Conservation (phyloP, 2,797 vertebrate species). For the Poeciliopsis presidionis region DNA sequence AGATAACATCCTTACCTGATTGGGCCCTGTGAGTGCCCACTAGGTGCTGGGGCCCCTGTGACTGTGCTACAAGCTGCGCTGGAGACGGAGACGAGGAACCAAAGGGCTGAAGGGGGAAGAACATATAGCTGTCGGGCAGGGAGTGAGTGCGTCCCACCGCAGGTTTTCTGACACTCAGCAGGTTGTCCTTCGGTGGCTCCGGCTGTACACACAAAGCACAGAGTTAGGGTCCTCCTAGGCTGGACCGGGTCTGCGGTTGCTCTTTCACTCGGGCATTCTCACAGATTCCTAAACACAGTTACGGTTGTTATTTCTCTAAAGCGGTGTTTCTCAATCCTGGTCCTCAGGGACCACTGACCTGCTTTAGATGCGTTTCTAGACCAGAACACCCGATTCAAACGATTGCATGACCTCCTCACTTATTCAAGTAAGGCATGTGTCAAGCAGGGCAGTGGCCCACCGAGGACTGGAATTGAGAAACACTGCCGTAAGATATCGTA, state of each 20-base stretch:
- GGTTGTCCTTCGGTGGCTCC: constrained; percentile 76
- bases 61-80: constrained; percentile 46
- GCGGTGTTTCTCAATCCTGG: no score
- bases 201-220: constrained; percentile 48
- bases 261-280: constrained; percentile 19
- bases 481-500: constrained; percentile 28
- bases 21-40: constrained; percentile 70
- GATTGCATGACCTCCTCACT: no score
- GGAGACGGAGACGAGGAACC: constrained; percentile 16
- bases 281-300: constrained; percentile 47
- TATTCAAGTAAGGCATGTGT: no score
- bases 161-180: constrained; percentile 89
- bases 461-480: no score
- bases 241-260: neutral
- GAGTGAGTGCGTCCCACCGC: constrained; percentile 94
- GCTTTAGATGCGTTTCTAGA: no score
- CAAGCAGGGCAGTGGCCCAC: no score
- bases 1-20: constrained; percentile 78
- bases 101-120: constrained; percentile 68
- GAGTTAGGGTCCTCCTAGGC: constrained; percentile 28
- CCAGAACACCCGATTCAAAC: no score
- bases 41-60: constrained; percentile 69
- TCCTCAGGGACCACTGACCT: no score
- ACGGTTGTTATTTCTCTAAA: constrained; percentile 37
- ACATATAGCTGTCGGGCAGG: constrained; percentile 99